Evolutionary conservation across 2,797 vertebrate species (phyloP), one percentile per base, ranked within the genome.

Genomic region (Australoheros facetus): DNA sequence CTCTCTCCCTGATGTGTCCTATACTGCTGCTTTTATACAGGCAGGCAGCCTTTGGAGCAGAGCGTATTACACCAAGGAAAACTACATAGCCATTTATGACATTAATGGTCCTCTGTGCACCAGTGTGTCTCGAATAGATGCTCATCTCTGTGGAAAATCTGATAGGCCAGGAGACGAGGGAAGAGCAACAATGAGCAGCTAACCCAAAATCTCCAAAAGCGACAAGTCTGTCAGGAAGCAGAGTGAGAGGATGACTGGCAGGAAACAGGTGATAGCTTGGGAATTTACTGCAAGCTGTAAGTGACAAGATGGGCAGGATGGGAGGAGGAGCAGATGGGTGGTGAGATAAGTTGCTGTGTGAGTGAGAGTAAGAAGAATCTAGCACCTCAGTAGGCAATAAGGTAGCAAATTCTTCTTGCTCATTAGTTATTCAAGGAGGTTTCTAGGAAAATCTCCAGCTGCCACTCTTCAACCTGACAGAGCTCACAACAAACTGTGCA

Each of bases 251-350:
- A 54, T 53, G 51, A 55, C 56, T 34, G 69, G 57, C 72, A 78
- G 70, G 21, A 66, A 78, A 59, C 53, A 9, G 4, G 75, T 81
- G 75, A 89, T 80, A 79, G 81, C 78, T 37, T 71, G 72, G 80
- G 56, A 74, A 77, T 85, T 80, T 64, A 59, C 73, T 75, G 79
- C 71, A 14, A 64, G 34, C 53, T 55, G 30, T 71, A 78, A 75
- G 56, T 53, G 79, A 85, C 42, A 2, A 45, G 56, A 74, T 30
- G 32, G 79, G 83, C 48, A 66, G 42, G 58, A 76, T 57, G 21
- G 77, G 78, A 73, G 83, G 80, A 76, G 56, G 34, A 56, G 45
- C 42, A 66, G 74, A 75, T 71, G 55, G 84, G 54, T 56, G 73
- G 45, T 71, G 26, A 60, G 70, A 77, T 75, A 45, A 85, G 58